Conservation (phyloP, 1,140 invertebrate species). For the Brachionus rubens region DNA sequence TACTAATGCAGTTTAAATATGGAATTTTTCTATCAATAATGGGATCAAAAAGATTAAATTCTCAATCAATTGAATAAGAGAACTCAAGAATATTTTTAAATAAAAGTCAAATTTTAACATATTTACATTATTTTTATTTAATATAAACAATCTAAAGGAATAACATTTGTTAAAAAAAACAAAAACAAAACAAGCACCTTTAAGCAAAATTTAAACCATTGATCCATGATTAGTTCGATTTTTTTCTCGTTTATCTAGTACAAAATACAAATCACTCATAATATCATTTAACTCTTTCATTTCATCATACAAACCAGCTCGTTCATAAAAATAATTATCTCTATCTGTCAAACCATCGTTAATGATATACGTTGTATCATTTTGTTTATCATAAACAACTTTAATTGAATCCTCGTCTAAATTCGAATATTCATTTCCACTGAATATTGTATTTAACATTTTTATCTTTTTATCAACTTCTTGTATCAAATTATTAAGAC, state of each 20-base stretch:
- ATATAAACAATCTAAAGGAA: too few species aligned
- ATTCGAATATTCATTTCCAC: not conserved
- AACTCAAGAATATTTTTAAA: too few species aligned
- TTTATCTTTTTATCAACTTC: slow-evolving; percentile 31
- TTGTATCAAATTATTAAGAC: slow-evolving; percentile 14
- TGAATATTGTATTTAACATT: slow-evolving; percentile 13
- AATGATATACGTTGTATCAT: not conserved
- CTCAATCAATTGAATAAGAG: too few species aligned
- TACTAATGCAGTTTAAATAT: too few species aligned
- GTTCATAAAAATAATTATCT: not conserved
- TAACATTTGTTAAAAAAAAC: not conserved
- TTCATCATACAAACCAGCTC: not conserved
- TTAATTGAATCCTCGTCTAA: not conserved
- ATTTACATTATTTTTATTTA: too few species aligned
- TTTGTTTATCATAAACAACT: not conserved
- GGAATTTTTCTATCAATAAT: too few species aligned
- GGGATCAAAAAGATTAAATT: too few species aligned
- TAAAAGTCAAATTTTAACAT: too few species aligned
- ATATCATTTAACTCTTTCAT: slow-evolving; percentile 22
- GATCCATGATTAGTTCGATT: not conserved
- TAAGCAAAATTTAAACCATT: not conserved
- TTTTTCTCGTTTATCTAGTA: not conserved
- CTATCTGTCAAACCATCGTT: not conserved
- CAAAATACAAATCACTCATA: slow-evolving; percentile 4
- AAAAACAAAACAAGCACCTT: not conserved